These are phyloP conservation scores for Oxyruncus cristatus DNA, from an alignment of 2,113 vertebrate species.

Conservation along the genomic window DNA sequence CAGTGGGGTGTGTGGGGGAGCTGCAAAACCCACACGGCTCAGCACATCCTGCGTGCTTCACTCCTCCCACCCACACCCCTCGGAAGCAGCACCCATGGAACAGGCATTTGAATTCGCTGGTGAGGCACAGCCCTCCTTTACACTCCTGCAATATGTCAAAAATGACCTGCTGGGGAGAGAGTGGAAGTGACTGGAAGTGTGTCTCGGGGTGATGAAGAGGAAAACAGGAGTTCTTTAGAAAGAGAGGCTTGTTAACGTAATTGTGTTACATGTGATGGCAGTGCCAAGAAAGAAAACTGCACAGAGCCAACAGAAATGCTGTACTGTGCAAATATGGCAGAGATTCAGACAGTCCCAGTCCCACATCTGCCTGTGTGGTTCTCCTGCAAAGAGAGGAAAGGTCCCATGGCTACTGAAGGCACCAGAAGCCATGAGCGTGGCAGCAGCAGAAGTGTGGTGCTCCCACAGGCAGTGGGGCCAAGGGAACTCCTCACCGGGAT, in stretches of 20 bases:
- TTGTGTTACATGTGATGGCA: background rate
- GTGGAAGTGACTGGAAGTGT: background rate
- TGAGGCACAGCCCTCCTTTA: background rate
- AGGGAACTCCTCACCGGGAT: background rate
- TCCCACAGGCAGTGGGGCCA: background rate
- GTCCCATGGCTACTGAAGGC: accelerated
- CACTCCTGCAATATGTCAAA: background rate
- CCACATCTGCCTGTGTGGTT: background rate
- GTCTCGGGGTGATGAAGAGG: background rate
- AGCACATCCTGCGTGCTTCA: background rate
- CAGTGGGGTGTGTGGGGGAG: background rate
- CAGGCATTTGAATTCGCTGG: background rate
- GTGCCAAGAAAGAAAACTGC: background rate
- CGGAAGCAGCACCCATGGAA: background rate
- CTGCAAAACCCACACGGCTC: background rate
- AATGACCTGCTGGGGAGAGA: background rate
- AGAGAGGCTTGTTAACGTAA: background rate
- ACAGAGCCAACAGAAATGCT: background rate
- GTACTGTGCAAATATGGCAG: background rate
- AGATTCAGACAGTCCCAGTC: background rate
- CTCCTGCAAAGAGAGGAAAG: background rate
- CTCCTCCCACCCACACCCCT: background rate
- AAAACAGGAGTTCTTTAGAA: background rate
- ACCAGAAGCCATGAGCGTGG: background rate
- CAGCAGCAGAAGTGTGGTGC: background rate